Percentiles rank a stretch among this genome's conserved stretches.
phyloP scores from a whole-genome alignment of 2,797 vertebrate species.

The Aldrovandia affinis region DNA sequence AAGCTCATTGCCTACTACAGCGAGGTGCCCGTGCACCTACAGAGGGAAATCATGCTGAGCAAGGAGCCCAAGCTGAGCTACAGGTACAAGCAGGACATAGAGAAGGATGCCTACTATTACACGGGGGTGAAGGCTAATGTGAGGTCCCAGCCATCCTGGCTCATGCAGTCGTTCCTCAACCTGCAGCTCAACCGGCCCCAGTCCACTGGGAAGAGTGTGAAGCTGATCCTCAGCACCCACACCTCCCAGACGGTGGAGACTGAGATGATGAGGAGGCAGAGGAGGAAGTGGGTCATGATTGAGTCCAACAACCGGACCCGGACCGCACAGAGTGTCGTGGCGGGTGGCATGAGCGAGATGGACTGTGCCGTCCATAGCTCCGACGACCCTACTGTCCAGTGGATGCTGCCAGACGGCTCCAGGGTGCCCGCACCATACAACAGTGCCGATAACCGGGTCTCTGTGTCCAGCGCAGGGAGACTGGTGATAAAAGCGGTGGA shows the following conservation, averaged over 20 bases:
- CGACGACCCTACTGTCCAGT: constrained; percentile 70
- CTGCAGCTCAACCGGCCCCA: constrained; percentile 82
- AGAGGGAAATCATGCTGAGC: constrained; percentile 66
- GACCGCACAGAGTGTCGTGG: constrained; percentile 61
- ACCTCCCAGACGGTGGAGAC: constrained; percentile 65
- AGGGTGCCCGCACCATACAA: constrained; percentile 69
- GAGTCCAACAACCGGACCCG: constrained; percentile 65
- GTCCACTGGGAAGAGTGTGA: constrained; percentile 78
- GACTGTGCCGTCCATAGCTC: constrained; percentile 80
- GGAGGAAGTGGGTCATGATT: constrained; percentile 82
- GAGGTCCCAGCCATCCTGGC: constrained; percentile 77
- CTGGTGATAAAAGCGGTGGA: constrained; percentile 69
- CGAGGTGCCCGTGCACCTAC: constrained; percentile 81
- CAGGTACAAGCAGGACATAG: constrained; percentile 80
- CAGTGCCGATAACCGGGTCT: constrained; percentile 68
- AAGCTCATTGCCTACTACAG: constrained; percentile 92
- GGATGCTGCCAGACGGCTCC: constrained; percentile 83
- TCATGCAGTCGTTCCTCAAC: constrained; percentile 79
- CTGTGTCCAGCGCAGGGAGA: constrained; percentile 71
- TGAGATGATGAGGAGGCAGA: constrained; percentile 59
- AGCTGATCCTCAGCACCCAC: constrained; percentile 69
- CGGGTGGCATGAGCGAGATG: constrained; percentile 73
- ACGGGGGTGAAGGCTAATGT: constrained; percentile 83
- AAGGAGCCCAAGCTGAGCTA: constrained; percentile 69
- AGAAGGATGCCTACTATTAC: constrained; percentile 82